Conservation (phyloP, 2,113 vertebrate species). For the Empidonax traillii region DNA sequence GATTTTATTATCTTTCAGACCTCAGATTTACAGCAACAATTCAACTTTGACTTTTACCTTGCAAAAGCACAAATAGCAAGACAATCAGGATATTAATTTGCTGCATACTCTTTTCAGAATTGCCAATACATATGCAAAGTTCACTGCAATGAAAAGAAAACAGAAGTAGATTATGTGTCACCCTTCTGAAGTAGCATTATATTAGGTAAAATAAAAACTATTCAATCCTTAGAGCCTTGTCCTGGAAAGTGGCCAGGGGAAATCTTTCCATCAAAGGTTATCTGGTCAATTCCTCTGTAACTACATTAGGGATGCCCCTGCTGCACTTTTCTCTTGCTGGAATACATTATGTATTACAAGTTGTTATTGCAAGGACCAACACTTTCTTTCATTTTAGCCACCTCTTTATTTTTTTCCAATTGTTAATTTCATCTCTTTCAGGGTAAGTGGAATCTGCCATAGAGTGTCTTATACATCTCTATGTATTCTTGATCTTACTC, state of each 20-base stretch:
- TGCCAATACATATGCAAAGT: background rate
- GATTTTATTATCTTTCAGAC: background rate
- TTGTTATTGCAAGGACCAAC: background rate
- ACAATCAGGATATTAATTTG: background rate
- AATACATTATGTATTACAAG: background rate
- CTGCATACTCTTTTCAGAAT: background rate
- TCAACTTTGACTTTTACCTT: background rate
- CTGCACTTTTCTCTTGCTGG: background rate
- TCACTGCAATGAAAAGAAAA: background rate
- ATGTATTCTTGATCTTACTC: background rate
- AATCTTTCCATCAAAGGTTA: background rate
- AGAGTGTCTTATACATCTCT: background rate
- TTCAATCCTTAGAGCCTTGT: background rate
- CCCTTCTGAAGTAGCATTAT: background rate
- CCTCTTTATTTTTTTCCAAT: background rate
- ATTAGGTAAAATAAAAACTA: background rate
- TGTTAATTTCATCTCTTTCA: background rate
- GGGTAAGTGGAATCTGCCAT: background rate
- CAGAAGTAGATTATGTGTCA: background rate
- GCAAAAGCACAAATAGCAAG: background rate
- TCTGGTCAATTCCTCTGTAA: background rate
- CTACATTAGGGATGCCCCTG: background rate
- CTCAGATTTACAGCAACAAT: background rate
- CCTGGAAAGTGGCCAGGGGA: background rate
- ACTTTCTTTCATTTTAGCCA: background rate